These are phyloP conservation scores for Parnassius orleans DNA, from an alignment of 2,888 invertebrate genomes.

Conservation along the genomic window DNA sequence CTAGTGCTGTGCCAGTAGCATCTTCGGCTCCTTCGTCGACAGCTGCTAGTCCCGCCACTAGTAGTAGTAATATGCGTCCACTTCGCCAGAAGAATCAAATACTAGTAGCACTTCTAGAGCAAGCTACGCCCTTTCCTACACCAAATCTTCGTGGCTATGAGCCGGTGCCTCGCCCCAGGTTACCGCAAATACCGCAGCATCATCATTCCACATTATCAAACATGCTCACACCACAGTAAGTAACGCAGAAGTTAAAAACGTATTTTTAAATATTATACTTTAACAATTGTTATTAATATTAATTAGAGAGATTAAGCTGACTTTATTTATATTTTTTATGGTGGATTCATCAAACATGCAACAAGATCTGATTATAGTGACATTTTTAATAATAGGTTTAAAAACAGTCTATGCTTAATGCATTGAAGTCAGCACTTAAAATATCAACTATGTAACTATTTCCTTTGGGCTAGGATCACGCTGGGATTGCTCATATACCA, in stretches of 20 bases:
- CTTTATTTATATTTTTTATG: too few relatives aligned
- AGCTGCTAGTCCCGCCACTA: constrained; percentile 55
- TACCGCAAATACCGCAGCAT: constrained; percentile 46
- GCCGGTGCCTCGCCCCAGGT: constrained; percentile 45
- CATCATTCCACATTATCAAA: constrained; percentile 41
- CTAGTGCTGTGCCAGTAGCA: constrained; percentile 75
- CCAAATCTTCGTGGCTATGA: constrained; percentile 79
- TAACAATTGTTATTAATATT: too few relatives aligned
- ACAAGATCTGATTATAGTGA: too few relatives aligned
- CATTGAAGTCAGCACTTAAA: too few relatives aligned
- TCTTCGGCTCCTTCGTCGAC: constrained; percentile 64
- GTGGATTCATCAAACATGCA: too few relatives aligned
- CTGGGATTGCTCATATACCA: too few relatives aligned
- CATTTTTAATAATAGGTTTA: too few relatives aligned
- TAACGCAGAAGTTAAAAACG: constrained; percentile 5
- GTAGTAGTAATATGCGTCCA: constrained; percentile 76
- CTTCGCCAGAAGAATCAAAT: constrained; percentile 92
- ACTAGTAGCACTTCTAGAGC: constrained; percentile 90
- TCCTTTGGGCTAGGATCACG: too few relatives aligned
- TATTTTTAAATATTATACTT: too few relatives aligned
- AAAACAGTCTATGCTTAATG: too few relatives aligned
- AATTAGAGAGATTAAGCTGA: too few relatives aligned
- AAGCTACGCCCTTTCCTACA: constrained; percentile 84
- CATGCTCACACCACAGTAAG: constrained; percentile 40
- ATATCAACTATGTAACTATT: too few relatives aligned